These are phyloP conservation scores for Eustalomyia histrio DNA, from an alignment of 2,888 invertebrate genomes.

Conservation along the genomic window DNA sequence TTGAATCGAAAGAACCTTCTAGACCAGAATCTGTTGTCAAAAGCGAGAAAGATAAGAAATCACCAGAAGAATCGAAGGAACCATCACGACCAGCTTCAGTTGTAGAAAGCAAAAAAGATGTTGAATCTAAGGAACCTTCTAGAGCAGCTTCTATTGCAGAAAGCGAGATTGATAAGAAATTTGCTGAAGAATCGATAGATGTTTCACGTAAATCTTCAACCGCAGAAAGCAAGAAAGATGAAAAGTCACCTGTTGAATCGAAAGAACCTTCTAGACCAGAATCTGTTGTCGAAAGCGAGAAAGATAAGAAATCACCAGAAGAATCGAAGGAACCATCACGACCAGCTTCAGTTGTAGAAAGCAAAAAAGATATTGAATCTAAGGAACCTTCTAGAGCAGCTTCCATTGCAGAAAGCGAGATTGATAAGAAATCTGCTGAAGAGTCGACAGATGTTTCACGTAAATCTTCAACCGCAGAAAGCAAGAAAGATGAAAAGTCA, in stretches of 20 bases:
- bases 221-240: constrained; percentile 54
- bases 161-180: constrained; percentile 51
- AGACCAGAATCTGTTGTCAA: constrained; percentile 19
- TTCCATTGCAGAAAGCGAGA: constrained; percentile 64
- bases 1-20: constrained; percentile 39
- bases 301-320: constrained; percentile 40
- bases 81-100: constrained; percentile 10
- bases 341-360: constrained; percentile 41
- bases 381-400: constrained; percentile 37
- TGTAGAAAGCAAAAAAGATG: constrained; percentile 41
- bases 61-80: constrained; percentile 25
- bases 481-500: constrained; percentile 58
- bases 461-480: constrained; percentile 62
- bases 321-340: too few relatives aligned
- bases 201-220: too few relatives aligned
- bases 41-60: constrained; percentile 47
- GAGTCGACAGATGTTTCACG: constrained; percentile 54
- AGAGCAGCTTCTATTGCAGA: constrained; percentile 61
- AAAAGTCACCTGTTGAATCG: constrained; percentile 36
- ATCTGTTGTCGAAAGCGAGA: constrained; percentile 47
- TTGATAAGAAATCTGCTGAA: constrained; percentile 40
- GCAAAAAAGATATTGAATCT: constrained; percentile 45
- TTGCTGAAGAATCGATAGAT: constrained; percentile 33
- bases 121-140: constrained; percentile 40
- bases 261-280: constrained; percentile 43